These are phyloP conservation scores for Sebastes ruberrimus DNA, from an alignment of 2,797 vertebrate genomes.

Conservation along the genomic window DNA sequence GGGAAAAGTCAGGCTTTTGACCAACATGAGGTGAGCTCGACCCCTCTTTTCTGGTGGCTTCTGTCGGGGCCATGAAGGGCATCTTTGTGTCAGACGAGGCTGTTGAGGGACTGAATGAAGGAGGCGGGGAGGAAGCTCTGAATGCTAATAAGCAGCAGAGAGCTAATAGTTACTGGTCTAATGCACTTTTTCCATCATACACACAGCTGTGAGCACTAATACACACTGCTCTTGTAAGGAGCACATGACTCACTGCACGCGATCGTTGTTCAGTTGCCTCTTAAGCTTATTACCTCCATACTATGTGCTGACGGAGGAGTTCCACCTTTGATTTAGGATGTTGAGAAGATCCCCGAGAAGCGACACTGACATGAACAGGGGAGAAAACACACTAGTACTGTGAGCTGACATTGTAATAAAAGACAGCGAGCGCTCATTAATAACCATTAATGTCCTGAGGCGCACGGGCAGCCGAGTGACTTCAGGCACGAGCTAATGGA, in stretches of 20 bases:
- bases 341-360: background rate
- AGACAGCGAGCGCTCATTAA: conserved; percentile 21
- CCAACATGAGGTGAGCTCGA: background rate
- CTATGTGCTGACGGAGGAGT: background rate
- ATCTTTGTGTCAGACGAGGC: conserved; percentile 50
- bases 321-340: background rate
- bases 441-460: conserved; percentile 27
- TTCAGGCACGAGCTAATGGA: conserved; percentile 20
- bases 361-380: background rate
- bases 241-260: conserved; percentile 44
- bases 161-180: conserved; percentile 12
- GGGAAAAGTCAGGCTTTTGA: background rate
- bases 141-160: conserved; percentile 51
- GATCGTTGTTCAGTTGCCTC: conserved; percentile 30
- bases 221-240: background rate
- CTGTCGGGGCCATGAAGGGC: conserved; percentile 44
- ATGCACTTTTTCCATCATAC: background rate
- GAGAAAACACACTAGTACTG: background rate
- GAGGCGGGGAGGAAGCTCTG: conserved; percentile 22
- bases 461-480: background rate
- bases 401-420: background rate
- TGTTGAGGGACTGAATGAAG: conserved; percentile 11
- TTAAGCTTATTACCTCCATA: conserved; percentile 42
- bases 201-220: conserved; percentile 1
- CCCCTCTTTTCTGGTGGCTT: background rate